Evolutionary conservation across 2,113 vertebrate genomes (phyloP).

Genomic region (Terrapene triunguis): DNA sequence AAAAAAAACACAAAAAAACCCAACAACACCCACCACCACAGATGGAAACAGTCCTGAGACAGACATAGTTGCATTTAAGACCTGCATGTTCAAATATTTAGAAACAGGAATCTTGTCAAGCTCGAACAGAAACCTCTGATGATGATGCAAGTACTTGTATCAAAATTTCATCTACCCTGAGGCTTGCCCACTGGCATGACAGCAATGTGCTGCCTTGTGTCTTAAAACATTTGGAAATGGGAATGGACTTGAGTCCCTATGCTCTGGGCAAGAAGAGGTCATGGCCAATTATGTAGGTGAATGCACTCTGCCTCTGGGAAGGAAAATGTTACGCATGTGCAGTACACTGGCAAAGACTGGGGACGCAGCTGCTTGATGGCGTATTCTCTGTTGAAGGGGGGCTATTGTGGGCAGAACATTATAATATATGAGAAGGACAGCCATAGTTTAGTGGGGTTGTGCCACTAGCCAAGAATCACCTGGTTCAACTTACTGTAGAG

Average conservation of each 20-base stretch:
- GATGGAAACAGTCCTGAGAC: slow-evolving; percentile 32
- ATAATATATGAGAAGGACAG: neutral
- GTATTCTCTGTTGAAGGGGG: slow-evolving; percentile 11
- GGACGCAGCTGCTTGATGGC: slow-evolving; percentile 36
- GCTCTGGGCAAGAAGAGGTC: slow-evolving; percentile 12
- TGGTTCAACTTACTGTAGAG: neutral
- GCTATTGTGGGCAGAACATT: neutral
- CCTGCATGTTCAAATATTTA: slow-evolving; percentile 58
- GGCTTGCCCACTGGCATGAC: slow-evolving; percentile 29
- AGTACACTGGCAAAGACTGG: neutral
- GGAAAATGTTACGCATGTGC: slow-evolving; percentile 15
- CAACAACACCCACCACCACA: slow-evolving; percentile 21
- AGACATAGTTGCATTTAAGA: slow-evolving; percentile 50
- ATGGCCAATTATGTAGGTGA: slow-evolving; percentile 59
- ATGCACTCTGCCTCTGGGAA: slow-evolving; percentile 44
- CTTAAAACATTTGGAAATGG: slow-evolving; percentile 41
- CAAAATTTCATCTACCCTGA: slow-evolving; percentile 67
- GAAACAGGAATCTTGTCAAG: slow-evolving; percentile 60
- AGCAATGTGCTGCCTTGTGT: slow-evolving; percentile 22
- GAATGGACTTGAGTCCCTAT: slow-evolving; percentile 2
- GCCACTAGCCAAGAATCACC: neutral
- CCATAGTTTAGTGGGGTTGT: neutral
- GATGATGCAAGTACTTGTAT: slow-evolving; percentile 60
- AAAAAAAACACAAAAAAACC: too few species aligned
- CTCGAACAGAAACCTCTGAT: slow-evolving; percentile 48